Conservation (phyloP, 1,140 invertebrate genomes). For the Steinernema feltiae region DNA sequence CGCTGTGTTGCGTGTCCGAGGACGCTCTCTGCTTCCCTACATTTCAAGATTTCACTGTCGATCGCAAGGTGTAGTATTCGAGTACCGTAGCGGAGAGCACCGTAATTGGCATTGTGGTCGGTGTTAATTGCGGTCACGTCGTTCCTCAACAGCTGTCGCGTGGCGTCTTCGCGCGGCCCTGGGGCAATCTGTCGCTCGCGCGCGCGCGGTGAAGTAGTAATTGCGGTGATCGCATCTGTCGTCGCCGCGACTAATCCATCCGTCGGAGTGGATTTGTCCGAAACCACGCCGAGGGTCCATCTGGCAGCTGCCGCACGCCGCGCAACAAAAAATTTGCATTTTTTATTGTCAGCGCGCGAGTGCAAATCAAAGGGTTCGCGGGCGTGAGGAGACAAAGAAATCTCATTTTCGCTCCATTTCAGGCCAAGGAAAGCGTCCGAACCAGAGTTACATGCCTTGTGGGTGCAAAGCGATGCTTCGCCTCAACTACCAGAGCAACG, state of each 20-base stretch:
- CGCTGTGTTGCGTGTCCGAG: neutral
- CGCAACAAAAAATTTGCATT: neutral
- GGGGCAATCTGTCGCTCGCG: neutral
- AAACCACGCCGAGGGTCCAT: neutral
- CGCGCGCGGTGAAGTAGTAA: neutral
- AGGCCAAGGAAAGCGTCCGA: slow-evolving; percentile 51
- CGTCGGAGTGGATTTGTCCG: neutral
- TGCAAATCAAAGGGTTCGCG: neutral
- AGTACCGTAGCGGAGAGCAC: neutral
- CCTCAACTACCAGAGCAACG: slow-evolving; percentile 42
- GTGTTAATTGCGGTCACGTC: slow-evolving; percentile 4
- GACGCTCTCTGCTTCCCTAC: neutral
- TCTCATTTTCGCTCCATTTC: slow-evolving; percentile 19
- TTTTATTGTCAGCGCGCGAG: neutral
- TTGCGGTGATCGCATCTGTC: slow-evolving; percentile 8
- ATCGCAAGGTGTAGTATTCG: no score
- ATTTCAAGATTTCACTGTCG: neutral
- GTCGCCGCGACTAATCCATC: neutral
- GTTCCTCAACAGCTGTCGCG: neutral
- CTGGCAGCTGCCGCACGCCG: slow-evolving; percentile 14
- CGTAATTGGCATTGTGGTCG: neutral
- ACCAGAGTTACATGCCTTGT: slow-evolving; percentile 53
- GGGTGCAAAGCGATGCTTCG: slow-evolving; percentile 48
- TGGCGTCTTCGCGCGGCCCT: neutral
- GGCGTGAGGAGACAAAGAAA: neutral